These are phyloP conservation scores for Centruroides sculpturatus DNA, from an alignment of 1,140 invertebrate species.

Conservation along the genomic window DNA sequence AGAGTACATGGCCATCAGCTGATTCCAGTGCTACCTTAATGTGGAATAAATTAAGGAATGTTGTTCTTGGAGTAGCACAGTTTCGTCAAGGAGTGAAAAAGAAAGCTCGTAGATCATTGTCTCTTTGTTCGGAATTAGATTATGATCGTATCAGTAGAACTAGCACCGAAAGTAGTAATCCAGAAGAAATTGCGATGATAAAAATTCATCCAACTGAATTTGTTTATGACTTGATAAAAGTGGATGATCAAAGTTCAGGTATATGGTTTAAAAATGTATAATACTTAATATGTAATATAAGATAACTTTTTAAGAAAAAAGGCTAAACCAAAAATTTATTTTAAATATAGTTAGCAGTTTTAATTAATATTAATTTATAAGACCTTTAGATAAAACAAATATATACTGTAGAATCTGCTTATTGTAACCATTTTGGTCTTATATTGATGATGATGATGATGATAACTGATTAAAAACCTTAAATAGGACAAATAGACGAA, in stretches of 20 bases:
- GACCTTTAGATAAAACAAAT: no score
- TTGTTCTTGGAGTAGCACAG: constrained; percentile 75
- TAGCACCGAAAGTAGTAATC: constrained; percentile 26
- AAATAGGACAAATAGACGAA: no score
- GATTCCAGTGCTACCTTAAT: constrained; percentile 62
- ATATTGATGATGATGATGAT: no score
- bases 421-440: no score
- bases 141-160: constrained; percentile 26
- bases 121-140: constrained; percentile 29
- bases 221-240: constrained; percentile 5
- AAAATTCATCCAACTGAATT: constrained; percentile 10
- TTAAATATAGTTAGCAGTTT: no score
- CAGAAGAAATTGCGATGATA: constrained; percentile 21
- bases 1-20: constrained; percentile 84
- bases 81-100: constrained; percentile 21
- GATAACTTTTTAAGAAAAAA: no score
- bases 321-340: no score
- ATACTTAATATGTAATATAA: no score
- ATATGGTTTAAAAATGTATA: no score
- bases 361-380: no score
- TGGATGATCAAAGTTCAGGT: constrained; percentile 5
- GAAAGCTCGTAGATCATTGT: constrained; percentile 22
- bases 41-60: constrained; percentile 89
- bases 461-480: no score
- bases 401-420: no score